Conservation (phyloP, 1,140 invertebrate genomes). For the Campoletis sonorensis region DNA sequence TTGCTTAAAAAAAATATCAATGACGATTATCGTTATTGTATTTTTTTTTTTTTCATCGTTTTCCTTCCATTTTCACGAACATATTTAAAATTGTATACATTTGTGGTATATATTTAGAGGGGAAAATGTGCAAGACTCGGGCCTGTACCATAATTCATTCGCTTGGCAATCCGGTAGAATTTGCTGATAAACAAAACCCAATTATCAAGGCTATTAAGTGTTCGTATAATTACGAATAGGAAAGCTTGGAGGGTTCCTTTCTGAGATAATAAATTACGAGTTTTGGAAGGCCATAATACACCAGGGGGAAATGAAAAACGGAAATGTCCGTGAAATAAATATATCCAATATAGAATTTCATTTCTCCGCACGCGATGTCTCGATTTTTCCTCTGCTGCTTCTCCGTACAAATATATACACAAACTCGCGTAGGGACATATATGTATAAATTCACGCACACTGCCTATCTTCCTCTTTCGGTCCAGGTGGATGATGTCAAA, state of each 20-base stretch:
- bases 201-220: constrained; percentile 11
- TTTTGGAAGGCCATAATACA: not conserved
- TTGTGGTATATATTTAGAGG: too few relatives aligned
- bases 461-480: not conserved
- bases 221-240: constrained; percentile 12
- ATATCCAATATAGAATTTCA: constrained; percentile 40
- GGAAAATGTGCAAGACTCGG: too few relatives aligned
- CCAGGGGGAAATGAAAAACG: constrained; percentile 13
- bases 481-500: not conserved
- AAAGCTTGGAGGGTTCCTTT: not conserved
- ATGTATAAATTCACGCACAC: not conserved
- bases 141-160: not conserved
- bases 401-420: not conserved
- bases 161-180: not conserved
- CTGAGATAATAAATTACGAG: constrained; percentile 10
- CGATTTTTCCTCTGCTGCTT: not conserved
- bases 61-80: too few relatives aligned
- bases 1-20: too few relatives aligned
- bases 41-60: too few relatives aligned
- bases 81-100: too few relatives aligned
- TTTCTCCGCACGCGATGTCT: constrained; percentile 26
- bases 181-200: not conserved
- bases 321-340: constrained; percentile 34
- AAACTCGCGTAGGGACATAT: too few relatives aligned
- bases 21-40: too few relatives aligned